Evolutionary conservation across 2,113 vertebrate species (phyloP).

Genomic region (Butorides virescens): DNA sequence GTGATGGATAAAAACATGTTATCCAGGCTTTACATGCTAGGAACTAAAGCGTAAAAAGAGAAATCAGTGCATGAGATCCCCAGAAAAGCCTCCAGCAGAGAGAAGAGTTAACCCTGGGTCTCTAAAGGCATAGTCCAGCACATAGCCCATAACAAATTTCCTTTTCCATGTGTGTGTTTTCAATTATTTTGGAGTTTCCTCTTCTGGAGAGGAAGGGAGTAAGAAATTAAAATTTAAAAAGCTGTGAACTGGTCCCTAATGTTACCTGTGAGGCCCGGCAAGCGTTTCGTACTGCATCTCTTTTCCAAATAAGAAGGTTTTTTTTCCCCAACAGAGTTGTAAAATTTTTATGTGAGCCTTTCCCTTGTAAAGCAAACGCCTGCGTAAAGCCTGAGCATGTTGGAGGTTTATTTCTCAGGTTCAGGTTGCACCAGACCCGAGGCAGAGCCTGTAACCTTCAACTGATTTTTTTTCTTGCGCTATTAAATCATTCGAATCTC

Average conservation of each 20-base stretch:
- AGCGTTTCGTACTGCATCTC: neutral
- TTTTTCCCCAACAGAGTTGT: neutral
- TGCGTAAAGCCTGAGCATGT: neutral
- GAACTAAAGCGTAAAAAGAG: neutral
- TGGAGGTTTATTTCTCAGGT: neutral
- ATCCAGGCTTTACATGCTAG: neutral
- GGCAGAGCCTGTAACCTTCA: neutral
- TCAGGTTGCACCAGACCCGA: neutral
- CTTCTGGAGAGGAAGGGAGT: neutral
- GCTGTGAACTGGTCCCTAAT: neutral
- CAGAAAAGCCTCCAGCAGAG: neutral
- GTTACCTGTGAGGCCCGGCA: neutral
- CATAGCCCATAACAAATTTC: fast-evolving
- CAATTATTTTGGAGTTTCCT: neutral
- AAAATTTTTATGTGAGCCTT: neutral
- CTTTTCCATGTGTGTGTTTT: neutral
- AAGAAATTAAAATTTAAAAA: neutral
- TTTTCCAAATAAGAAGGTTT: neutral
- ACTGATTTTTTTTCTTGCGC: neutral
- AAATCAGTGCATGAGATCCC: neutral
- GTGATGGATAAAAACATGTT: neutral
- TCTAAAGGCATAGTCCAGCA: neutral
- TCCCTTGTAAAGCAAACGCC: fast-evolving
- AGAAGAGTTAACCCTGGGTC: neutral
- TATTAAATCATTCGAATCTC: neutral